Evolutionary conservation across 2,113 vertebrate species (phyloP).

Genomic region (Phodopus roborovskii): DNA sequence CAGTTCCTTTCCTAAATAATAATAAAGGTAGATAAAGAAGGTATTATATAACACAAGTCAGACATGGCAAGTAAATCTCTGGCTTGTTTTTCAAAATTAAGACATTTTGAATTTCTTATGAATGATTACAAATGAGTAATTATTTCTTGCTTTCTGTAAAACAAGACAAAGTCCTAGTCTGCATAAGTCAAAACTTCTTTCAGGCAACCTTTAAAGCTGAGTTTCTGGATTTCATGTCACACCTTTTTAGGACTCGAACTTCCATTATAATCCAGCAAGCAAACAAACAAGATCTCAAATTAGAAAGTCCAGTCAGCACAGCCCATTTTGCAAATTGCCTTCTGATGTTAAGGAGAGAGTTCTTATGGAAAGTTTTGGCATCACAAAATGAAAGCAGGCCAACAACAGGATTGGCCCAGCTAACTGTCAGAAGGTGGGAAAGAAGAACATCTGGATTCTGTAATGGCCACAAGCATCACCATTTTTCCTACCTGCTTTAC

Average conservation of each 20-base stretch:
- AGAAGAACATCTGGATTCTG: conserved; percentile 44
- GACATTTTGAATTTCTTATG: neutral
- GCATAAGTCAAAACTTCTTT: neutral
- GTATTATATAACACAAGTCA: neutral
- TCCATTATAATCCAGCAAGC: conserved; percentile 27
- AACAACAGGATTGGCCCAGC: conserved; percentile 50
- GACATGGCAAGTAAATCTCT: neutral
- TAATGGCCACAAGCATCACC: neutral
- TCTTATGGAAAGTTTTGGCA: conserved; percentile 48
- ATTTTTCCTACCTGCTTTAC: neutral
- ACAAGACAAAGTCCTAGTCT: neutral
- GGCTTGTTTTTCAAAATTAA: neutral
- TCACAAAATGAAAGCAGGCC: conserved; percentile 25
- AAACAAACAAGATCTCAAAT: neutral
- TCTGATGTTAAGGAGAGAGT: neutral
- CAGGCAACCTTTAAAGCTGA: neutral
- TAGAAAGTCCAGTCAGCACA: neutral
- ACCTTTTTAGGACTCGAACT: neutral
- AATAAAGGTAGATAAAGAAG: neutral
- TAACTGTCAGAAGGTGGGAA: conserved; percentile 10
- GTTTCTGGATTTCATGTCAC: conserved; percentile 1
- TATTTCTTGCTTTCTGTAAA: neutral
- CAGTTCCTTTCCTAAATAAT: neutral
- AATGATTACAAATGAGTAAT: neutral
- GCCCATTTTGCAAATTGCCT: neutral